Conservation (phyloP, 1,140 invertebrate species). For the Pseudomyrmex sp. region DNA sequence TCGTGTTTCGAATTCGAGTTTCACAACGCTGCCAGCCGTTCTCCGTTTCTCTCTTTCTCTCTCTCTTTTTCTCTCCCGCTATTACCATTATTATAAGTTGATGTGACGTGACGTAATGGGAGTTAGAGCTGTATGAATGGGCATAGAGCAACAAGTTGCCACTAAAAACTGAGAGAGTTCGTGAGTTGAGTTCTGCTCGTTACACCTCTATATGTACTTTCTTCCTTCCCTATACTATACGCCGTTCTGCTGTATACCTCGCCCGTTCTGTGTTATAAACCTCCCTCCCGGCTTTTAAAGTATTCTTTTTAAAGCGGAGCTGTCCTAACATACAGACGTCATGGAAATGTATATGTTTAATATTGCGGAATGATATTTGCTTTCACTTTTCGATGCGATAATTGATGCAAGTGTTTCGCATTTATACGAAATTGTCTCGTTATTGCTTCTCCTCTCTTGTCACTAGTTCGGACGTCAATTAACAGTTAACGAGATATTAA, state of each 20-base stretch:
- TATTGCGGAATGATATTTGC: slow-evolving; percentile 67
- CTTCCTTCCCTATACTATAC: slow-evolving; percentile 84
- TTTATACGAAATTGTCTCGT: background rate
- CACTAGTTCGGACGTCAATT: background rate
- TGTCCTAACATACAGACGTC: slow-evolving; percentile 82
- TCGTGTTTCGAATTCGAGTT: slow-evolving; percentile 82
- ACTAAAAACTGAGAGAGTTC: slow-evolving; percentile 86
- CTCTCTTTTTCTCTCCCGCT: slow-evolving; percentile 32
- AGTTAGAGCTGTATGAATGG: slow-evolving; percentile 85
- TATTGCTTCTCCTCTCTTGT: background rate
- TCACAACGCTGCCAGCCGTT: slow-evolving; percentile 55
- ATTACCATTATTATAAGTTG: slow-evolving; percentile 86
- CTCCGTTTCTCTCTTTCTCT: background rate
- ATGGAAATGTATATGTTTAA: slow-evolving; percentile 75
- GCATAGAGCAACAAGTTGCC: slow-evolving; percentile 85
- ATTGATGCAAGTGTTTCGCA: no score
- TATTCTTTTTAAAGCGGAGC: slow-evolving; percentile 86
- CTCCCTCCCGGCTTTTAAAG: slow-evolving; percentile 84
- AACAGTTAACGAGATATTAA: no score
- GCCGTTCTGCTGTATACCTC: slow-evolving; percentile 78
- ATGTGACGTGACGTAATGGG: slow-evolving; percentile 85
- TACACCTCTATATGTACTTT: slow-evolving; percentile 86
- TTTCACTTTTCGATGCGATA: slow-evolving; percentile 54
- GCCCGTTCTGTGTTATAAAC: slow-evolving; percentile 82
- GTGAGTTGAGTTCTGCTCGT: slow-evolving; percentile 86